These are phyloP conservation scores for Drosophila antonietae DNA, from an alignment of 2,888 invertebrate genomes.

Conservation along the genomic window DNA sequence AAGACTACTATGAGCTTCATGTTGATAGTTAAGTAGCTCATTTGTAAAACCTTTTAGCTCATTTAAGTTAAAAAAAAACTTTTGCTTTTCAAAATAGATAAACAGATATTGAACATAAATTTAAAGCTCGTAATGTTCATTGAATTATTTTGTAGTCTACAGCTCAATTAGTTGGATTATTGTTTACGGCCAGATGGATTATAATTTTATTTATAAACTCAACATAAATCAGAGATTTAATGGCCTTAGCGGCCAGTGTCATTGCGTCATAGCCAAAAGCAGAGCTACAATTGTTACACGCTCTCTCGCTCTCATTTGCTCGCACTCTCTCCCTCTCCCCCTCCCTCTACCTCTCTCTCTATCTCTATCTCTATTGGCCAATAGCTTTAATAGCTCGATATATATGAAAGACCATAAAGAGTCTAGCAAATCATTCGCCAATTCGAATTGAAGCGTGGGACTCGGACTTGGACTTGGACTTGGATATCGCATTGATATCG, in stretches of 20 bases:
- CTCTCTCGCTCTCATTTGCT: background rate
- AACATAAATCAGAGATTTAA: slow-evolving; percentile 2
- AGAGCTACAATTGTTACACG: background rate
- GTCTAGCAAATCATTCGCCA: background rate
- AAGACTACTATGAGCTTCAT: background rate
- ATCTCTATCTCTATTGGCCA: background rate
- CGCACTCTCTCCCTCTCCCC: background rate
- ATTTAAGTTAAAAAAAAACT: background rate
- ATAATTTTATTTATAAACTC: slow-evolving; percentile 1
- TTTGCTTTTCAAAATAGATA: background rate
- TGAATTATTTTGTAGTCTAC: background rate
- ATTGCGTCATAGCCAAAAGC: slow-evolving; percentile 38
- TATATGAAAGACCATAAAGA: slow-evolving; percentile 33
- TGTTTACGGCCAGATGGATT: background rate
- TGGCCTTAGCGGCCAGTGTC: slow-evolving; percentile 29
- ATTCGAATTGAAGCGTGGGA: slow-evolving; percentile 54
- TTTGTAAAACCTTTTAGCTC: too few relatives aligned
- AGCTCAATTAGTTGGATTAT: background rate
- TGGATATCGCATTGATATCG: slow-evolving; percentile 37
- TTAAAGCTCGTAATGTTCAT: background rate
- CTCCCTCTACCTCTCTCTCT: too few relatives aligned
- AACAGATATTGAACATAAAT: background rate
- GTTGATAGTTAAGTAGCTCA: too few relatives aligned
- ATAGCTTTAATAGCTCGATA: slow-evolving; percentile 6
- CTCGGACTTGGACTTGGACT: slow-evolving; percentile 42